Evolutionary conservation across 2,113 vertebrate species (phyloP).

Genomic region (Labrus mixtus): DNA sequence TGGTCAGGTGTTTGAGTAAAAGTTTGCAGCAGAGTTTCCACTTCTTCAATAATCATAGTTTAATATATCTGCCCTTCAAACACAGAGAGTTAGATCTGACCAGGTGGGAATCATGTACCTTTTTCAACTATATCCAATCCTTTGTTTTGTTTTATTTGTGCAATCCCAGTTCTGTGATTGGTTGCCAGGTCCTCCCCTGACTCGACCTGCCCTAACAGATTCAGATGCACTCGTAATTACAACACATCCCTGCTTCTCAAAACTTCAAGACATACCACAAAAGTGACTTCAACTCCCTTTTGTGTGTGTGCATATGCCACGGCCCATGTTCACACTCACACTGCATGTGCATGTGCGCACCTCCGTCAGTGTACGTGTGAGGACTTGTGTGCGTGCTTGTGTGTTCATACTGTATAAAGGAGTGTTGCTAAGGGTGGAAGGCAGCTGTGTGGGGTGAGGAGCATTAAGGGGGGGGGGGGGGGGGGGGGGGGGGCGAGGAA

Average conservation of each 20-base stretch:
- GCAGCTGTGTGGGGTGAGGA: conserved; percentile 59
- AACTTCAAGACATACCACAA: conserved; percentile 72
- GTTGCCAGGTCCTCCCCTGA: conserved; percentile 47
- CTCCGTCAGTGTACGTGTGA: conserved; percentile 23
- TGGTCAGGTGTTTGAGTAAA: conserved; percentile 36
- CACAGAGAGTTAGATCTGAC: not conserved
- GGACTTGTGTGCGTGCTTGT: conserved; percentile 35
- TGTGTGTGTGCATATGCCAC: conserved; percentile 1
- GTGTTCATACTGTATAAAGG: conserved; percentile 48
- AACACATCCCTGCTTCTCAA: conserved; percentile 48
- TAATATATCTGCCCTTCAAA: not conserved
- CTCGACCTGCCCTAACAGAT: conserved; percentile 75
- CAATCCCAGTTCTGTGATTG: conserved; percentile 58
- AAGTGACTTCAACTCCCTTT: conserved; percentile 62
- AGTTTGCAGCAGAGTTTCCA: conserved; percentile 4
- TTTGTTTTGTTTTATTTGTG: conserved; percentile 38
- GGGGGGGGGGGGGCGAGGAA: conserved; percentile 44
- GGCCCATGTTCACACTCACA: not conserved
- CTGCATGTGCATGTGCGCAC: not conserved
- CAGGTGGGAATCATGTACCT: not conserved
- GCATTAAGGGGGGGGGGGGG: conserved; percentile 21
- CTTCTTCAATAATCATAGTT: not conserved
- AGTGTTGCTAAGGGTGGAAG: conserved; percentile 70
- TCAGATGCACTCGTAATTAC: conserved; percentile 66
- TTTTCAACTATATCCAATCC: conserved; percentile 5